Evolutionary conservation across 1,140 invertebrate genomes (phyloP).

Genomic region (Dendroctonus ponderosae): DNA sequence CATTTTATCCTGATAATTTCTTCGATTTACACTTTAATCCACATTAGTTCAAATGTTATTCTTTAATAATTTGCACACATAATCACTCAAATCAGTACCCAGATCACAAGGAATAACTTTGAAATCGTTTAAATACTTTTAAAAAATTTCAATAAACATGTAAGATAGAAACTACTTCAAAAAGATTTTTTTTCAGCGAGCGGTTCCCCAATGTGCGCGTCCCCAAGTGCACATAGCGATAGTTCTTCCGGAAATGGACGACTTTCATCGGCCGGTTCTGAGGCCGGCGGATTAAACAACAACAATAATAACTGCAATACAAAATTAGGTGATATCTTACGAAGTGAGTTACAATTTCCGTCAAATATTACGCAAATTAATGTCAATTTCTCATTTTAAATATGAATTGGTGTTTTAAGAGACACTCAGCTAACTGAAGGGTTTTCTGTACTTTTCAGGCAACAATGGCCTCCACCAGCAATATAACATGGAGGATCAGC

Average conservation of each 20-base stretch:
- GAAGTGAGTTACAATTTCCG: slow-evolving; percentile 50
- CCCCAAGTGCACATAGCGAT: slow-evolving; percentile 79
- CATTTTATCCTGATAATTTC: no score
- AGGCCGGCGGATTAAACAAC: slow-evolving; percentile 64
- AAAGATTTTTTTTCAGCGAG: slow-evolving; percentile 42
- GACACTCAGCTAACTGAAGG: not conserved
- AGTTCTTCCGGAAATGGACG: slow-evolving; percentile 76
- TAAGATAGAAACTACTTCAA: not conserved
- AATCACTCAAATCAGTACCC: not conserved
- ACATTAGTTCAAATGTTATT: no score
- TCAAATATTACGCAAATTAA: not conserved
- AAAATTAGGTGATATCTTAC: slow-evolving; percentile 67
- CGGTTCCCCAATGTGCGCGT: slow-evolving; percentile 67
- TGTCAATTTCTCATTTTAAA: not conserved
- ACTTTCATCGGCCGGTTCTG: slow-evolving; percentile 74
- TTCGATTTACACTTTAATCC: no score
- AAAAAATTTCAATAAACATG: not conserved
- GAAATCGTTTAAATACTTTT: not conserved
- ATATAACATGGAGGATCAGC: slow-evolving; percentile 68
- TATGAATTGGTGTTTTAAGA: not conserved
- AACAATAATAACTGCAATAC: slow-evolving; percentile 73
- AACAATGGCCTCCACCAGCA: slow-evolving; percentile 57
- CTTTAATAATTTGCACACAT: no score
- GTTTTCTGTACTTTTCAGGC: slow-evolving; percentile 30
- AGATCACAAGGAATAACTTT: no score